A percentile compares a stretch with the other conserved stretches of the same genome.
phyloP scores from a whole-genome alignment of 2,113 vertebrate genomes.

The Lathamus discolor region DNA sequence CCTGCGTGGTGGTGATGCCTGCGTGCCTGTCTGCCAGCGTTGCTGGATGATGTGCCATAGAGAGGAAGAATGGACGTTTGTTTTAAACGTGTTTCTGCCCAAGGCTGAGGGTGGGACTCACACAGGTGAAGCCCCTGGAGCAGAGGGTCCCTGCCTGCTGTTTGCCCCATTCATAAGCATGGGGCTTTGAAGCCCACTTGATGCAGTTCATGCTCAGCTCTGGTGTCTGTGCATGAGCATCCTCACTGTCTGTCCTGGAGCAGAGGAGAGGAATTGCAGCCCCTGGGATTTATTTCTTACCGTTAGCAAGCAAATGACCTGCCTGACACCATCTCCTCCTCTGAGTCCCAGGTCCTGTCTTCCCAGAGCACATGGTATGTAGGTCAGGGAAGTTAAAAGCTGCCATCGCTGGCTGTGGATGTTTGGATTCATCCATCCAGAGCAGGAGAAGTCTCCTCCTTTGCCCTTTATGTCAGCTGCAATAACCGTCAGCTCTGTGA shows the following conservation, averaged over 20 bases:
- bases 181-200: not conserved
- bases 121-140: not conserved
- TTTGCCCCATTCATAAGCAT: not conserved
- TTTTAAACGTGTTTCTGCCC: not conserved
- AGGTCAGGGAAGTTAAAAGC: slow-evolving; percentile 55
- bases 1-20: not conserved
- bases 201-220: not conserved
- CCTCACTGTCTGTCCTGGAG: not conserved
- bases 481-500: not conserved
- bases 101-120: not conserved
- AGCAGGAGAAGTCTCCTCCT: slow-evolving; percentile 11
- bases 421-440: slow-evolving; percentile 38
- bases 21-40: not conserved
- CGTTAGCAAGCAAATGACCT: not conserved
- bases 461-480: slow-evolving; percentile 49
- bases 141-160: not conserved
- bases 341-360: not conserved
- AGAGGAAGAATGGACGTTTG: not conserved
- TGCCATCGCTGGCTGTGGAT: slow-evolving; percentile 11
- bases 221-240: not conserved
- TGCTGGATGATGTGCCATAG: not conserved
- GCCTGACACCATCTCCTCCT: not conserved
- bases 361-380: not conserved
- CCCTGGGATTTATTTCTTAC: not conserved
- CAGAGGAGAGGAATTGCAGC: not conserved